Conservation (phyloP, 2,113 vertebrate genomes). For the Ailurus styani region DNA sequence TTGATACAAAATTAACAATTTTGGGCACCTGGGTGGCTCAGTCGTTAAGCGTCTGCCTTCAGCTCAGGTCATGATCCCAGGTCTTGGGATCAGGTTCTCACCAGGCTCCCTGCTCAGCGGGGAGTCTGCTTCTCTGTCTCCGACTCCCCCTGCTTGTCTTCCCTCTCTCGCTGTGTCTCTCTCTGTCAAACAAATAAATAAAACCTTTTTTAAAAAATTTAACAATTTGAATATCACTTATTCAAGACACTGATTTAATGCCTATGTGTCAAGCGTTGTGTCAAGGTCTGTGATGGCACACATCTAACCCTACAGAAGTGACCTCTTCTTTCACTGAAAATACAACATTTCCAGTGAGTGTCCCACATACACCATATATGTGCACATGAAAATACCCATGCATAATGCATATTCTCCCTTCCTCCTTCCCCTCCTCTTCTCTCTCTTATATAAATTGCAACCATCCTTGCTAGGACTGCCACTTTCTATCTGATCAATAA, state of each 20-base stretch:
- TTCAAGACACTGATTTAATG: not conserved
- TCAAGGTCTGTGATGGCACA: not conserved
- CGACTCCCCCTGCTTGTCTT: too few species aligned
- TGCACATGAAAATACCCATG: not conserved
- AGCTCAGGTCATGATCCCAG: too few species aligned
- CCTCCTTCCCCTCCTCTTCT: not conserved
- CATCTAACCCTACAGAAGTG: not conserved
- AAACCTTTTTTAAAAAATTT: too few species aligned
- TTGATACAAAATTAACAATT: not conserved
- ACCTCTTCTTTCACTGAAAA: not conserved
- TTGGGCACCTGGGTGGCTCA: too few species aligned
- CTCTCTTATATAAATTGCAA: not conserved
- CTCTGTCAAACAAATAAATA: too few species aligned
- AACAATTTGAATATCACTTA: not conserved
- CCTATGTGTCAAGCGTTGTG: not conserved
- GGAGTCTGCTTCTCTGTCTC: too few species aligned
- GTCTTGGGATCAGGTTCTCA: too few species aligned
- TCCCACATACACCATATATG: not conserved
- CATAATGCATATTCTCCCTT: not conserved
- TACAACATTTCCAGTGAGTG: not conserved
- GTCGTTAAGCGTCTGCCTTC: too few species aligned
- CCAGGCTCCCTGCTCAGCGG: too few species aligned
- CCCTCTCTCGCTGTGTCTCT: too few species aligned
- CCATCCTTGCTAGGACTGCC: not conserved
- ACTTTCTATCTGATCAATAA: not conserved